Percentiles rank a stretch among this genome's conserved stretches.
phyloP scores from a whole-genome alignment of 2,113 vertebrate species.

The Cyphomyrus discorhynchus region DNA sequence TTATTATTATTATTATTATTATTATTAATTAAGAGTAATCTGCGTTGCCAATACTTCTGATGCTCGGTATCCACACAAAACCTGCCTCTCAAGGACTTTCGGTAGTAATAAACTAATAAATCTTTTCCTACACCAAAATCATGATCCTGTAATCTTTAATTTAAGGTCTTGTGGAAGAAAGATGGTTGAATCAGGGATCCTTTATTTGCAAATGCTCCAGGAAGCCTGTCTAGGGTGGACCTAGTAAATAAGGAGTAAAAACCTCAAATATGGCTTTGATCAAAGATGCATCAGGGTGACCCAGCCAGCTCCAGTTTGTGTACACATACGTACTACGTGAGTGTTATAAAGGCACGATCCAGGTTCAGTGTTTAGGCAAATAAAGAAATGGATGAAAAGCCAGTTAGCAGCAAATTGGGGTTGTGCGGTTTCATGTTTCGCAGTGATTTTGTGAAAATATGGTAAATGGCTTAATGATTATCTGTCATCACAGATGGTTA shows the following conservation, averaged over 20 bases:
- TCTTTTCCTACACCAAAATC: conserved; percentile 4
- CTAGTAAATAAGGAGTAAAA: not conserved
- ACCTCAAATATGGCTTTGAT: not conserved
- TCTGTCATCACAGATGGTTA: not conserved
- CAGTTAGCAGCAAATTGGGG: not conserved
- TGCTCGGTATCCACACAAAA: not conserved
- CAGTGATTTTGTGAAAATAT: not conserved
- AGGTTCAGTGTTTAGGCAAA: not conserved
- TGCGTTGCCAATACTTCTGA: conserved; percentile 4
- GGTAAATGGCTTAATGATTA: not conserved
- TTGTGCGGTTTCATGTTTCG: not conserved
- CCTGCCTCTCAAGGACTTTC: not conserved
- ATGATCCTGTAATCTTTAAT: not conserved
- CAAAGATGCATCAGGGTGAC: not conserved
- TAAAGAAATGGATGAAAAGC: not conserved
- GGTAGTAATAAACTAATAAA: conserved; percentile 12
- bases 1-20: not conserved
- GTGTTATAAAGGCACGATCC: not conserved
- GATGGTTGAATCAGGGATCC: not conserved
- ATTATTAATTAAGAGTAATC: not conserved
- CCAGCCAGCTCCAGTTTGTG: not conserved
- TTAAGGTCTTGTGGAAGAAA: not conserved
- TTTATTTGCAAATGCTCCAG: not conserved
- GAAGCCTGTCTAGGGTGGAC: not conserved
- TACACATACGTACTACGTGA: not conserved